A percentile compares a stretch with the other conserved stretches of the same genome.
Conservation (phyloP, 30 jellyfish, hydroid and myxozoan species). For the Hydra vulgaris region DNA sequence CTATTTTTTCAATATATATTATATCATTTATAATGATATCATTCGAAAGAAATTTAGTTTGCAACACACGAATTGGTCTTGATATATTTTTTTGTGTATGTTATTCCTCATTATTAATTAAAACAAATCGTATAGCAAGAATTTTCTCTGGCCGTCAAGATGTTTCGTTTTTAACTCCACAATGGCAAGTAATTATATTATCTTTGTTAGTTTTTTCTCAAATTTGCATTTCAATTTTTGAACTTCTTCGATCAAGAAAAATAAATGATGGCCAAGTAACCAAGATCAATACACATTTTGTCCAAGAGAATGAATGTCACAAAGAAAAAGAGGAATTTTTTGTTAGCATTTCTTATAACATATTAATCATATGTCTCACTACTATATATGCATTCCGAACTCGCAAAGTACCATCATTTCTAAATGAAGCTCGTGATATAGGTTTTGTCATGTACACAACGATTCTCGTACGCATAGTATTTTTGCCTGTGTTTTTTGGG, state of each 20-base stretch:
- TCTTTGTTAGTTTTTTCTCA: constrained; percentile 63
- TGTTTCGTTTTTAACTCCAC: constrained; percentile 65
- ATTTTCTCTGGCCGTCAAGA: constrained; percentile 77
- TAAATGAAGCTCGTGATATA: constrained; percentile 81
- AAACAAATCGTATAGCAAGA: constrained; percentile 84
- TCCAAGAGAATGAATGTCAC: neutral
- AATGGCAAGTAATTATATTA: constrained; percentile 68
- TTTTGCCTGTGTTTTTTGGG: constrained; percentile 71
- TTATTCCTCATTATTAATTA: constrained; percentile 64
- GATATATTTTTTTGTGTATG: constrained; percentile 36
- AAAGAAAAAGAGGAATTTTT: constrained; percentile 27
- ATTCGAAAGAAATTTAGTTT: constrained; percentile 32
- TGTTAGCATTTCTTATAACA: constrained; percentile 54
- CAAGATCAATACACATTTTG: constrained; percentile 15
- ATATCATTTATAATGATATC: constrained; percentile 53
- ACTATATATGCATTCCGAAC: constrained; percentile 80
- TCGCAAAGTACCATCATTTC: constrained; percentile 80
- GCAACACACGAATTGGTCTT: constrained; percentile 69
- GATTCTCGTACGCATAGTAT: constrained; percentile 68
- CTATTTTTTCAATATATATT: constrained; percentile 33
- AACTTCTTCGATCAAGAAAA: too few relatives aligned
- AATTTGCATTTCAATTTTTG: constrained; percentile 47
- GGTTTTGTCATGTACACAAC: constrained; percentile 92
- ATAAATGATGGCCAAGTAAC: too few relatives aligned
- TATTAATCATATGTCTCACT: constrained; percentile 44